These are phyloP conservation scores for Turritopsis rubra DNA, from an alignment of 30 jellyfish, hydroid and myxozoan genomes.

Conservation along the genomic window DNA sequence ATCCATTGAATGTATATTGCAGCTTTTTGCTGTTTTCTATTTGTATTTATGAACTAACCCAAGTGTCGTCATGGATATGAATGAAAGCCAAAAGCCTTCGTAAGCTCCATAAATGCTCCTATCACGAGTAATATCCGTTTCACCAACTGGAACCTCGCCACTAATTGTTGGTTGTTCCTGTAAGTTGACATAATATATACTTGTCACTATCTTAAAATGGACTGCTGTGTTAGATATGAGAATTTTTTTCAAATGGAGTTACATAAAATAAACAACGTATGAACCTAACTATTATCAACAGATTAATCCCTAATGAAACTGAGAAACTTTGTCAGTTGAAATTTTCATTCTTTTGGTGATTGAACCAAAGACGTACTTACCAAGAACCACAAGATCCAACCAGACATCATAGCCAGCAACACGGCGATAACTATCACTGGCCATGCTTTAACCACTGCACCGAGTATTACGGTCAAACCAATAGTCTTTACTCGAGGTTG, in stretches of 20 bases:
- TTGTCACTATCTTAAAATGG: no score
- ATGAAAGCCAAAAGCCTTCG: constrained; percentile 27
- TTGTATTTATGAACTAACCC: constrained; percentile 25
- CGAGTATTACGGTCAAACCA: constrained; percentile 2
- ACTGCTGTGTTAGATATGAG: no score
- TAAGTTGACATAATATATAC: no score
- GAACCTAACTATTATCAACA: not conserved
- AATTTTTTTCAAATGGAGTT: not conserved
- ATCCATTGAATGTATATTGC: not conserved
- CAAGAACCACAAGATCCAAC: constrained; percentile 23
- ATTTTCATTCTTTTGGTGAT: no score
- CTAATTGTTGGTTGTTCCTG: constrained; percentile 19
- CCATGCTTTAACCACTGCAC: constrained; percentile 12
- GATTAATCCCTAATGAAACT: not conserved
- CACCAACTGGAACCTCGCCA: not conserved
- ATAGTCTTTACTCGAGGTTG: not conserved
- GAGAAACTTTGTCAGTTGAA: no score
- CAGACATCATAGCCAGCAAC: not conserved
- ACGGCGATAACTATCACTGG: constrained; percentile 4
- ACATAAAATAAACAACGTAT: not conserved
- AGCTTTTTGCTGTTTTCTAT: no score
- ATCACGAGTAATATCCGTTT: not conserved
- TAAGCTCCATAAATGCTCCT: constrained; percentile 3
- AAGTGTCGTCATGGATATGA: constrained; percentile 22
- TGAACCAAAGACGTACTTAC: not conserved